Evolutionary conservation across 1,140 invertebrate genomes (phyloP).

Genomic region (Scaptomyza hsui): DNA sequence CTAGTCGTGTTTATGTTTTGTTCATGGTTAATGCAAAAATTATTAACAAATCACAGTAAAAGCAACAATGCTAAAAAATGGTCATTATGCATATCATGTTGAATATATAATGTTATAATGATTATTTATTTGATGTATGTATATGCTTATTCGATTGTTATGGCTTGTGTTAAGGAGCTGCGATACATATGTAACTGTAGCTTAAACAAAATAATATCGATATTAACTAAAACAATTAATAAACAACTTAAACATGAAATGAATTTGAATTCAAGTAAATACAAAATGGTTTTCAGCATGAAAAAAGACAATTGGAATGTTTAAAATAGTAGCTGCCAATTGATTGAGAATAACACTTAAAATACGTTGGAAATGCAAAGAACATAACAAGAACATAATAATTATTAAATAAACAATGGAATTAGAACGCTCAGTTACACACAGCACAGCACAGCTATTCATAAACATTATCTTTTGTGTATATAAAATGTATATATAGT

Average conservation of each 20-base stretch:
- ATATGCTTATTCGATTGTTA: slow-evolving; percentile 36
- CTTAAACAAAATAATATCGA: slow-evolving; percentile 1
- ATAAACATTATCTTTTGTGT: slow-evolving; percentile 2
- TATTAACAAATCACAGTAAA: slow-evolving; percentile 80
- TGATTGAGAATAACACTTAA: slow-evolving; percentile 58
- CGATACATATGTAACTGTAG: slow-evolving; percentile 32
- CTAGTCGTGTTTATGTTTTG: slow-evolving; percentile 32
- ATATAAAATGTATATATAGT: slow-evolving; percentile 21
- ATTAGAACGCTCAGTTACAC: slow-evolving; percentile 34
- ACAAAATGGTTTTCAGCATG: too few species aligned
- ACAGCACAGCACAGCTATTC: slow-evolving; percentile 22
- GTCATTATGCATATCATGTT: slow-evolving; percentile 28
- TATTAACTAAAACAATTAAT: background rate
- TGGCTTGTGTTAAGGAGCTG: slow-evolving; percentile 22
- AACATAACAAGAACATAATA: slow-evolving; percentile 31
- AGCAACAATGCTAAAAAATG: slow-evolving; percentile 73
- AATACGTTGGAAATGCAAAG: slow-evolving; percentile 25
- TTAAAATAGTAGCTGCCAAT: slow-evolving; percentile 23
- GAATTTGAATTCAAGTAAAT: background rate
- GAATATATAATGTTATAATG: slow-evolving; percentile 26
- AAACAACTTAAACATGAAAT: background rate
- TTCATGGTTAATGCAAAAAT: slow-evolving; percentile 67
- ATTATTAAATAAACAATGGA: background rate
- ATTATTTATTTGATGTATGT: slow-evolving; percentile 31
- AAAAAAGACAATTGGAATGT: slow-evolving; percentile 56